phyloP scores from a whole-genome alignment of 2,113 vertebrate species.

The Erythrolamprus reginae region DNA sequence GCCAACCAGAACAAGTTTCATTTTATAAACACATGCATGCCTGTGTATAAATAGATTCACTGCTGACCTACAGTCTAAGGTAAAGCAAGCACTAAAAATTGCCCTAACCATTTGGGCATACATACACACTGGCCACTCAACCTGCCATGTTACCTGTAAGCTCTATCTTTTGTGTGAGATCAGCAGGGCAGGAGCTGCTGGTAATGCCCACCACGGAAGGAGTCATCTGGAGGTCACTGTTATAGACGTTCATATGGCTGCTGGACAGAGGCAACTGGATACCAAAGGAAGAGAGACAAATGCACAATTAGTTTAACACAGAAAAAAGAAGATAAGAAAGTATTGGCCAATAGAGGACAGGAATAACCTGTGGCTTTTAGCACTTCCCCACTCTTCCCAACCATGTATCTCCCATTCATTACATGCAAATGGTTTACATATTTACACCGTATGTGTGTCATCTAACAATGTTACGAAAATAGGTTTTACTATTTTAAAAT shows the following conservation, averaged over 20 bases:
- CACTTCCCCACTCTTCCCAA: not conserved
- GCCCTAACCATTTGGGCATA: accelerated
- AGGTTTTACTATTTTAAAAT: not conserved
- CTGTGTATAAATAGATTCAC: not conserved
- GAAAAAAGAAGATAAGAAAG: not conserved
- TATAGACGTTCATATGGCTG: constrained; percentile 93
- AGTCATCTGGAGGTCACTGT: constrained; percentile 83
- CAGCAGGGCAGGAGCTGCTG: constrained; percentile 95
- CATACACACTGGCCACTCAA: not conserved
- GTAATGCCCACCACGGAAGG: constrained; percentile 86
- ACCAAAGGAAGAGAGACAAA: not conserved
- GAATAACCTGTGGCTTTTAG: not conserved
- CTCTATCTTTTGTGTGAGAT: constrained; percentile 91
- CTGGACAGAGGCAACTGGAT: constrained; percentile 90
- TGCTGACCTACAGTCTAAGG: not conserved
- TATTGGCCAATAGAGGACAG: not conserved
- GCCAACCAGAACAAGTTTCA: not conserved
- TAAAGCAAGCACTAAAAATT: not conserved
- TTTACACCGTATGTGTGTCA: not conserved
- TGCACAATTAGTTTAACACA: not conserved
- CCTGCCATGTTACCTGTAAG: constrained; percentile 78
- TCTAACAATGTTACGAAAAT: not conserved
- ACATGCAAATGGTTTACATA: not conserved
- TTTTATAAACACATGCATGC: not conserved
- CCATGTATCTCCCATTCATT: not conserved